Percentiles rank a stretch among this genome's conserved stretches.
Evolutionary conservation across 2,113 vertebrate species (phyloP).

Genomic region (Butorides virescens): DNA sequence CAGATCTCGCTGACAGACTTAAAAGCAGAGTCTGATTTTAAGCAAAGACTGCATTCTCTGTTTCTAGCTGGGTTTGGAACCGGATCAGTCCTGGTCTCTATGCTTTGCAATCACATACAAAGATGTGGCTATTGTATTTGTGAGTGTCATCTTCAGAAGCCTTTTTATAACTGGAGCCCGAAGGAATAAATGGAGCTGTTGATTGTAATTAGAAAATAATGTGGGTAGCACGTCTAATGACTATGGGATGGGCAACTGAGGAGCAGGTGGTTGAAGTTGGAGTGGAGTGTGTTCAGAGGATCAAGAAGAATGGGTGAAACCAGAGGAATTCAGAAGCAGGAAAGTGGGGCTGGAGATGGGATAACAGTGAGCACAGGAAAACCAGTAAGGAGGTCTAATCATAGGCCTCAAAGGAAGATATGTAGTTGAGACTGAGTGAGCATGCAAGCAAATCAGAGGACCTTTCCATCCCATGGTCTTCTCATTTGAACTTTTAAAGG

Average conservation of each 20-base stretch:
- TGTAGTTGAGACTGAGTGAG: not conserved
- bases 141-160: not conserved
- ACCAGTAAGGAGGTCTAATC: not conserved
- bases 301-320: not conserved
- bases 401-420: not conserved
- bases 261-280: not conserved
- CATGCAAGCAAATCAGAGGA: not conserved
- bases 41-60: not conserved
- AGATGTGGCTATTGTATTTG: not conserved
- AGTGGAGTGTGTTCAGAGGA: not conserved
- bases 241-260: not conserved
- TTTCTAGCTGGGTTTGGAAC: not conserved
- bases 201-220: not conserved
- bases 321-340: not conserved
- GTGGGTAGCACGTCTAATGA: not conserved
- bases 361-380: not conserved
- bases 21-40: not conserved
- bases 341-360: not conserved
- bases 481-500: not conserved
- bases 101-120: not conserved
- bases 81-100: fast-evolving
- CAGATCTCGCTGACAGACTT: not conserved
- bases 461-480: not conserved
- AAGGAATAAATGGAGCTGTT: not conserved
- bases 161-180: not conserved